Percentiles rank a stretch among this genome's conserved stretches.
Conservation (phyloP, 2,797 vertebrate species). For the Micrastur ruficollis region DNA sequence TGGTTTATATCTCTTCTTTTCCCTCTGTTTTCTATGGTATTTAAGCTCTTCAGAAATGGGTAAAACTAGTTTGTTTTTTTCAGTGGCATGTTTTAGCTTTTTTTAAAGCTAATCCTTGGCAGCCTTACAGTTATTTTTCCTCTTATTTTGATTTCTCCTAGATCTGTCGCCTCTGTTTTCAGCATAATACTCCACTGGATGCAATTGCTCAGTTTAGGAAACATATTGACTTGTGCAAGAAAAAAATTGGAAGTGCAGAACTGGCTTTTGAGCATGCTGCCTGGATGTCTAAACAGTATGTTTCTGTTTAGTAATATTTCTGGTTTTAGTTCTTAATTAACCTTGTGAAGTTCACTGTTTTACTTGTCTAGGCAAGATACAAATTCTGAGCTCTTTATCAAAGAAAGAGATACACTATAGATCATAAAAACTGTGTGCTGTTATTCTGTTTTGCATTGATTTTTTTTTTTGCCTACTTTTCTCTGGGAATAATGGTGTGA, state of each 20-base stretch:
- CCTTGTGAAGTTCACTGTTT: neutral
- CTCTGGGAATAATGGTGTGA: neutral
- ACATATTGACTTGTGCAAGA: slow-evolving; percentile 96
- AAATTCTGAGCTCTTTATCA: neutral
- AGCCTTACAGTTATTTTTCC: neutral
- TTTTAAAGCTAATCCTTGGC: neutral
- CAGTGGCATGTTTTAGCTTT: fast-evolving
- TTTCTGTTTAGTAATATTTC: neutral
- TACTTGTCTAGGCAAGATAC: neutral
- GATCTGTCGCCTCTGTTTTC: slow-evolving; percentile 98
- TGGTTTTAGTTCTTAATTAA: neutral
- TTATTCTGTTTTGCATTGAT: neutral
- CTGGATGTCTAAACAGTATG: slow-evolving; percentile 99
- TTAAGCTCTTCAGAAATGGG: neutral
- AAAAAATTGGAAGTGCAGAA: slow-evolving; percentile 94
- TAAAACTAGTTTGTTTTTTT: neutral
- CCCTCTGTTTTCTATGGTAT: neutral
- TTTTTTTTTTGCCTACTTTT: neutral
- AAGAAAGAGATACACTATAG: neutral
- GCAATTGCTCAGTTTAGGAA: slow-evolving; percentile 97
- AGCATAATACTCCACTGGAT: slow-evolving; percentile 95
- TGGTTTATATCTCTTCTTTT: neutral
- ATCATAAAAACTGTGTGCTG: neutral
- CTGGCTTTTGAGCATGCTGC: slow-evolving; percentile 93
- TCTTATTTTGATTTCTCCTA: slow-evolving; percentile 45